Evolutionary conservation across 2,888 invertebrate species (phyloP), one percentile per base, ranked within the genome.

Genomic region (Leptinotarsa juncta): DNA sequence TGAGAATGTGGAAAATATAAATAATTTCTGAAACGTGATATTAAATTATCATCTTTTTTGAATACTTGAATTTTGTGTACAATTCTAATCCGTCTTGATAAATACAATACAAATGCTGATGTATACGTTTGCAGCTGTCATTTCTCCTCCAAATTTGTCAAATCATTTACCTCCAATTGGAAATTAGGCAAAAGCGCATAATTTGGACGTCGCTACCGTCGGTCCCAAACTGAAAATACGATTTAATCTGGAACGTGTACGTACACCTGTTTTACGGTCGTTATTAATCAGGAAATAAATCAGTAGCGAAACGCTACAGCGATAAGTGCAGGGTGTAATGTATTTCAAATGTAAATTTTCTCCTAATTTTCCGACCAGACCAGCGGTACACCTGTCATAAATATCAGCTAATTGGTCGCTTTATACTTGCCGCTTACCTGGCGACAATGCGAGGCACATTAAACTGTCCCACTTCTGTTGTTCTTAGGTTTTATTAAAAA

Each of bases 221-320:
- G 71, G 68, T 51, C 62, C 68, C 71, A 78, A 79, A 81, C 80
- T 80, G 83, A 82, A 83, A 84, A 82, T 83, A 81, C 81, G 83
- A 82, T 85, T 84, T 84, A 84, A 84, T 85, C 82, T 85, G 80
- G 83, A 81, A 79, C 74, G 81, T 78, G 81, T 83, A 82, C 85
- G 81, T 83, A 82, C 85, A 85, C 85, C 85, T 85, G 85, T 83
- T 85, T 83, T 83, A 84, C 83, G 83, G 80, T 80, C 77, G 82
- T 81, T 84, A 85, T 85, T 85, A 85, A 85, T 85, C 84, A 84
- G 83, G 79, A 83, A 84, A 84, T 85, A 85, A 85, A 85, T 85
- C 84, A 83, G 83, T 81, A 81, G 80, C 78, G 82, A 83, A 83
- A 80, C 81, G 84, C 80, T 79, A 80, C 82, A 79, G 80, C 80